phyloP scores from a whole-genome alignment of 1,140 invertebrate species.

The Heliothis virescens region DNA sequence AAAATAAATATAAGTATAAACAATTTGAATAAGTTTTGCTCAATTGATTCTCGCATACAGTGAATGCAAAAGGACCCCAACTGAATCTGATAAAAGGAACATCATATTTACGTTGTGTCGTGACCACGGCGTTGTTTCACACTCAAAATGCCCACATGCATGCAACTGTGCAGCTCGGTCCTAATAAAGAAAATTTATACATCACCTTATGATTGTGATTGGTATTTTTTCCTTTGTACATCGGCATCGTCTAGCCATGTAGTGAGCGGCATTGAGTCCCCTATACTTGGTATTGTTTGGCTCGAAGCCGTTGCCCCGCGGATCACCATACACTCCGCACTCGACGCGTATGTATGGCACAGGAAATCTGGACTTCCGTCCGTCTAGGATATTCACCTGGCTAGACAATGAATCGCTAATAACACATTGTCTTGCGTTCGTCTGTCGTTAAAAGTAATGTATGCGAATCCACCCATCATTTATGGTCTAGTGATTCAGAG shows the following conservation, averaged over 20 bases:
- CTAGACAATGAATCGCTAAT: slow-evolving; percentile 79
- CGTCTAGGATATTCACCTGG: slow-evolving; percentile 74
- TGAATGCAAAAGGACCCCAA: slow-evolving; percentile 9
- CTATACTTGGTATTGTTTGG: slow-evolving; percentile 74
- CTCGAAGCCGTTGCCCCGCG: slow-evolving; percentile 67
- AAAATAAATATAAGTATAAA: not conserved
- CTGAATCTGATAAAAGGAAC: slow-evolving; percentile 14
- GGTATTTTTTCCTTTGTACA: slow-evolving; percentile 37
- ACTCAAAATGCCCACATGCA: slow-evolving; percentile 30
- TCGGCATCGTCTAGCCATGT: slow-evolving; percentile 48
- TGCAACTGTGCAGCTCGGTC: slow-evolving; percentile 14
- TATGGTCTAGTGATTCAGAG: slow-evolving; percentile 71
- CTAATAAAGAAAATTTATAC: slow-evolving; percentile 37
- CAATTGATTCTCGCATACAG: slow-evolving; percentile 11
- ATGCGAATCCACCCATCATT: slow-evolving; percentile 68
- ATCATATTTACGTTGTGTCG: slow-evolving; percentile 21
- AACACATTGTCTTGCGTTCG: slow-evolving; percentile 65
- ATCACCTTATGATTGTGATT: slow-evolving; percentile 35
- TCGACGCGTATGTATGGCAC: slow-evolving; percentile 59
- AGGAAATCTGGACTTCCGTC: slow-evolving; percentile 80
- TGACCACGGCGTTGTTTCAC: slow-evolving; percentile 15
- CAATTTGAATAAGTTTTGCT: too few relatives aligned
- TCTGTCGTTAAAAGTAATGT: slow-evolving; percentile 72
- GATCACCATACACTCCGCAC: slow-evolving; percentile 49
- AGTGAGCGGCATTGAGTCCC: slow-evolving; percentile 64